Evolutionary conservation across 2,113 vertebrate genomes (phyloP).

Genomic region (Brachypteracias leptosomus): DNA sequence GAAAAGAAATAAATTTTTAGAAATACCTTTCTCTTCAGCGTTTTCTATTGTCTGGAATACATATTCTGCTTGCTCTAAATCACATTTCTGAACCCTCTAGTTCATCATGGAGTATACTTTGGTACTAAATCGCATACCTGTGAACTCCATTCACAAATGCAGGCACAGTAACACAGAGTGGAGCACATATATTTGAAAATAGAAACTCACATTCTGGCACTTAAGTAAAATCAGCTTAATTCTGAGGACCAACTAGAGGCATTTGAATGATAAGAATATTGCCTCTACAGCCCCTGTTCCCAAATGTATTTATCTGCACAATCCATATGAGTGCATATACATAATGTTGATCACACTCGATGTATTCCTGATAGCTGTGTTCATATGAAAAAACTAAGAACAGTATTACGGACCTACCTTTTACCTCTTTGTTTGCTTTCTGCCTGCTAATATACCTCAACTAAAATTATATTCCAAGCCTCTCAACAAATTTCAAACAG

Average conservation of each 20-base stretch:
- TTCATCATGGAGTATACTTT: not conserved
- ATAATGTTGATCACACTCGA: not conserved
- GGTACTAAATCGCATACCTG: not conserved
- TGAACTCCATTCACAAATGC: not conserved
- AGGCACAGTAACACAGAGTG: not conserved
- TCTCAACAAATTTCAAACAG: constrained; percentile 22
- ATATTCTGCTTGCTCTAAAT: not conserved
- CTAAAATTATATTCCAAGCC: not conserved
- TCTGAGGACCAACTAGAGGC: not conserved
- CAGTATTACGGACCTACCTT: not conserved
- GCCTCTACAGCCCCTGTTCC: not conserved
- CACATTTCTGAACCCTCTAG: not conserved
- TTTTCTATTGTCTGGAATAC: not conserved
- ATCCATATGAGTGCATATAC: not conserved
- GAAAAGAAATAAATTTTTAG: not conserved
- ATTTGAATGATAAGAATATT: not conserved
- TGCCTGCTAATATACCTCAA: not conserved
- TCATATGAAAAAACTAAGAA: not conserved
- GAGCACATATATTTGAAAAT: not conserved
- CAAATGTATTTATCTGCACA: not conserved
- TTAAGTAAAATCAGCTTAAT: not conserved
- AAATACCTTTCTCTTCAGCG: not conserved
- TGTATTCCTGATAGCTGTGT: not conserved
- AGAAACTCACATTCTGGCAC: not conserved
- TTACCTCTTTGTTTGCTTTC: not conserved